A percentile compares a stretch with the other conserved stretches of the same genome.
phyloP scores from a whole-genome alignment of 2,888 invertebrate species.

The Seladonia tumulorum region DNA sequence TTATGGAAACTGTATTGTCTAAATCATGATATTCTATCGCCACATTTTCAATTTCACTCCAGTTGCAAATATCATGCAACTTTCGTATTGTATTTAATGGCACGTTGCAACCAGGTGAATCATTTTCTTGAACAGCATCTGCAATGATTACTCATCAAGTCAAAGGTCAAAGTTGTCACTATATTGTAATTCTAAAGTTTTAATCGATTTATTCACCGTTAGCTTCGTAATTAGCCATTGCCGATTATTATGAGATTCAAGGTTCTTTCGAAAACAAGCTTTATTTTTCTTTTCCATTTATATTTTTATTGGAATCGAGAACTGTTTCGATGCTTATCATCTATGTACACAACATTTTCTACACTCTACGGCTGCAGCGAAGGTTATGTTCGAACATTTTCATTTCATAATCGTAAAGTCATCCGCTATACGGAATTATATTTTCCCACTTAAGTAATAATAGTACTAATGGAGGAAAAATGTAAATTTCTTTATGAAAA shows the following conservation, averaged over 20 bases:
- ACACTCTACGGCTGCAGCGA: neutral
- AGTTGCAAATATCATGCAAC: constrained; percentile 64
- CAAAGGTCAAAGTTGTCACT: neutral
- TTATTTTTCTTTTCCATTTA: neutral
- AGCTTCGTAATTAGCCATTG: constrained; percentile 29
- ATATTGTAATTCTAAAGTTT: neutral
- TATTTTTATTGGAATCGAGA: neutral
- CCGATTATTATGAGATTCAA: neutral
- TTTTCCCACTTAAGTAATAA: neutral
- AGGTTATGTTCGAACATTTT: constrained; percentile 11
- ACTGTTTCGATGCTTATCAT: neutral
- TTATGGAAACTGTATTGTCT: constrained; percentile 59
- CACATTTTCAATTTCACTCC: constrained; percentile 55
- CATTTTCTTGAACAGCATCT: constrained; percentile 11
- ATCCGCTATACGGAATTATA: neutral
- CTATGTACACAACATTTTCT: neutral
- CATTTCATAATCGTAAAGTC: neutral
- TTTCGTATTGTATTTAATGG: neutral
- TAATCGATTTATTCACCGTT: neutral
- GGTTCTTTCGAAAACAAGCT: neutral
- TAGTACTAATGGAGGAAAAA: neutral
- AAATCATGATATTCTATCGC: constrained; percentile 75
- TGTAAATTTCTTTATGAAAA: neutral
- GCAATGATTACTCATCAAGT: neutral
- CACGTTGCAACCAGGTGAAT: neutral